Base-by-base conservation (phyloP, 2,797 vertebrate species). In the Crenichthys baileyi region DNA sequence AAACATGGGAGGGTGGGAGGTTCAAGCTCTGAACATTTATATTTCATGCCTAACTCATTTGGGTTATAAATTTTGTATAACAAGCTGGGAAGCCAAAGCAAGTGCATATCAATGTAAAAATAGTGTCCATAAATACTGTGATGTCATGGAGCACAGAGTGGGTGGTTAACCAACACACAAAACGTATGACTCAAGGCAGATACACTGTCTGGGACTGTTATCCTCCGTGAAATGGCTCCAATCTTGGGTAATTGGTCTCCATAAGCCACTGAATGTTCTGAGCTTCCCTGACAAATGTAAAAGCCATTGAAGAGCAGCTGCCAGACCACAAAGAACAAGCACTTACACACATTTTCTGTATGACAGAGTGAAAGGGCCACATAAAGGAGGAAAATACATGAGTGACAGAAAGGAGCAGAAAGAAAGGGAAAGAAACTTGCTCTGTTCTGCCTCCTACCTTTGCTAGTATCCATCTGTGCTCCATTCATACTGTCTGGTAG, bases 171-270 rank as follows among this genome's bases (percentile, higher is more conserved):
- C 60, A 4, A 80, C 68, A 78, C 77, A 73, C 86, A 89, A 36
- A 83, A 87, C 75, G 75, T 67, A 70, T 68, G 81, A 82, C 81
- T 90, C 72, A 51, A 87, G 16, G 67, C 36, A 70, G 76, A 87
- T 72, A 80, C 77, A 80, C 70, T 63, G 82, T 85, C 80, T 87
- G 88, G 74, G 85, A 82, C 70, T 90, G 90, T 90, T 90, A 93
- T 93, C 89, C 88, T 48, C 72, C 86, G 87, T 90, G 89, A 94
- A 94, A 95, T 93, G 79, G 89, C 86, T 94, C 91, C 94, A 92
- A 92, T 94, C 92, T 95, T 85, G 79, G 85, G 92, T 95, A 96
- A 95, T 95, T 92, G 93, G 92, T 82, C 84, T 90, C 88, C 93
- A 90, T 91, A 93, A 94, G 87, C 85, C 88, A 80, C 85, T 89